Evolutionary conservation across 2,888 invertebrate genomes (phyloP).

Genomic region (Patella ulyssiponensis): DNA sequence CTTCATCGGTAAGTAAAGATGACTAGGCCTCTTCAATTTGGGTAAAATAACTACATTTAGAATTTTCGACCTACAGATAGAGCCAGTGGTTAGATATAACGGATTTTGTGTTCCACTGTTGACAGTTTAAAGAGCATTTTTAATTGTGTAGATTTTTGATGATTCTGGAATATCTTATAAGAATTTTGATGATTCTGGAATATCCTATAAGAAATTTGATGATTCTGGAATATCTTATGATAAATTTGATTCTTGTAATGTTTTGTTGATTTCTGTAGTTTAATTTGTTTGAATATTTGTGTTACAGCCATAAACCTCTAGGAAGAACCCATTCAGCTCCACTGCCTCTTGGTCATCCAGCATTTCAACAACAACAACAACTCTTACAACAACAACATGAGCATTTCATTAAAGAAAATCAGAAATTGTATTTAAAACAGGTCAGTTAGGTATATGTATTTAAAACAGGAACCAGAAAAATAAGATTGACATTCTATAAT

Average conservation of each 20-base stretch:
- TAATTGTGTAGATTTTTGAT: no score
- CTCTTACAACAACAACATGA: constrained; percentile 66
- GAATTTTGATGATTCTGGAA: no score
- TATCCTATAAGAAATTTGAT: no score
- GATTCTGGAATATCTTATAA: no score
- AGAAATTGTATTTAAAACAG: constrained; percentile 63
- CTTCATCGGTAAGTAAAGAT: constrained; percentile 61
- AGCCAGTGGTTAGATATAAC: not conserved
- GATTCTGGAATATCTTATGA: no score
- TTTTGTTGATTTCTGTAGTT: no score
- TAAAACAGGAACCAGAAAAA: no score
- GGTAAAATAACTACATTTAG: not conserved
- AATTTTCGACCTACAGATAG: not conserved
- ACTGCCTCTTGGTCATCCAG: constrained; percentile 89
- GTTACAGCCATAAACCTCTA: constrained; percentile 82
- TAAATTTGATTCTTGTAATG: no score
- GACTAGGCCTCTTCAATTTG: no score
- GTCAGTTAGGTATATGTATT: constrained; percentile 36
- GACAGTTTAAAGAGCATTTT: no score
- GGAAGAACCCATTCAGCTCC: constrained; percentile 96
- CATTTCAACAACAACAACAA: constrained; percentile 76
- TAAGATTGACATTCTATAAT: no score
- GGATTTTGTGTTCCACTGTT: no score
- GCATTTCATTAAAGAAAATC: constrained; percentile 75
- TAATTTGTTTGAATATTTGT: not conserved